A percentile compares a stretch with the other conserved stretches of the same genome.
These are phyloP conservation scores for Takifugu bimaculatus DNA, from an alignment of 2,113 vertebrate genomes.

Conservation along the genomic window DNA sequence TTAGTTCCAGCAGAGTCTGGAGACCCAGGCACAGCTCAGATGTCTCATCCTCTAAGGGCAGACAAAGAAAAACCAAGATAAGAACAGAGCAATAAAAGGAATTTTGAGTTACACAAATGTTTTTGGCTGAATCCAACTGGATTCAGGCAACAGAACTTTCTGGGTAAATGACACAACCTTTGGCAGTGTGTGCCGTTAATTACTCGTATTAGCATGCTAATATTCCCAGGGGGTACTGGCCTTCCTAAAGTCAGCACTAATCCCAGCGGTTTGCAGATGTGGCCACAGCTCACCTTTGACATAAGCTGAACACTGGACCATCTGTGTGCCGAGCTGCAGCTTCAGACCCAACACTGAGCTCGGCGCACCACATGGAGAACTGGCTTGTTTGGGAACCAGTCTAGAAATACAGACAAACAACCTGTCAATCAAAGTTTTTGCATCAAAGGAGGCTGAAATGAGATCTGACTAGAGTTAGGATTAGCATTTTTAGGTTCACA, in stretches of 20 bases:
- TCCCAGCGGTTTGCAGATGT: neutral
- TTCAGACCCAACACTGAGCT: slow-evolving; percentile 76
- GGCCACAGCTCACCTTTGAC: slow-evolving; percentile 79
- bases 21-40: slow-evolving; percentile 86
- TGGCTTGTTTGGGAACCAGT: slow-evolving; percentile 57
- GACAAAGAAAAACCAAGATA: slow-evolving; percentile 4
- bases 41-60: slow-evolving; percentile 79
- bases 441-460: no score
- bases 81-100: neutral
- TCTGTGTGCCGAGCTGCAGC: slow-evolving; percentile 82
- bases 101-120: neutral
- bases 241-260: no score
- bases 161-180: no score
- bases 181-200: no score
- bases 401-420: slow-evolving; percentile 41
- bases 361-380: slow-evolving; percentile 43
- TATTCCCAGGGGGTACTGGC: no score
- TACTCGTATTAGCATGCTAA: no score
- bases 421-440: no score
- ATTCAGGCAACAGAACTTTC: neutral
- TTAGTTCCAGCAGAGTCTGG: slow-evolving; percentile 85
- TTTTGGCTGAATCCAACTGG: slow-evolving; percentile 19
- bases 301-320: slow-evolving; percentile 78
- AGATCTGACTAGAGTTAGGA: no score
- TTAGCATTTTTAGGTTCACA: no score